Percentiles rank a stretch among this genome's conserved stretches.
These are phyloP conservation scores for Diprion similis DNA, from an alignment of 1,140 invertebrate species.

Conservation along the genomic window DNA sequence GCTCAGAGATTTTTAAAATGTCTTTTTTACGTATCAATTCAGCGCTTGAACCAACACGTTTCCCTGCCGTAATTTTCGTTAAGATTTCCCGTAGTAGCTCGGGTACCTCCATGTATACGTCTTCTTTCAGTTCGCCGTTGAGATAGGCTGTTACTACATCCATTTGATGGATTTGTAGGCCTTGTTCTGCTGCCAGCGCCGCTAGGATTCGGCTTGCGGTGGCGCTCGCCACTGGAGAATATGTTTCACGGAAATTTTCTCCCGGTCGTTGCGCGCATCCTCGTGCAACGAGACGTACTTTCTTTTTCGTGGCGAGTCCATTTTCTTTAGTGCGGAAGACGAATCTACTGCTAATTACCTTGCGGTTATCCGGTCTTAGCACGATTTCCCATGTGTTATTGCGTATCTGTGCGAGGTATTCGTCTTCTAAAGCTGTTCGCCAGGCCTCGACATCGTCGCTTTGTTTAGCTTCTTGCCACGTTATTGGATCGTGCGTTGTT, in stretches of 20 bases:
- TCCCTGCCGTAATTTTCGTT: slow-evolving; percentile 3
- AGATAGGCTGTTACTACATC: not conserved
- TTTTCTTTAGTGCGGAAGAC: slow-evolving; percentile 35
- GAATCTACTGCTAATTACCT: slow-evolving; percentile 34
- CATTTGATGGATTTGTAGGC: slow-evolving; percentile 18
- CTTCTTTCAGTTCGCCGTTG: not conserved
- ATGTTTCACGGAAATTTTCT: slow-evolving; percentile 36
- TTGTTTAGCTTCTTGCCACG: slow-evolving; percentile 20
- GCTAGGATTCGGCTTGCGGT: not conserved
- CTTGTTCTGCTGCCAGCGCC: slow-evolving; percentile 23
- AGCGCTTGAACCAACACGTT: not conserved
- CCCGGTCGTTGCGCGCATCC: slow-evolving; percentile 29
- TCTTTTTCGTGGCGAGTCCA: slow-evolving; percentile 30
- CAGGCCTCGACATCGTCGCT: slow-evolving; percentile 22
- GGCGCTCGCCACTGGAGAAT: slow-evolving; percentile 23
- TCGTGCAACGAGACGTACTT: slow-evolving; percentile 44
- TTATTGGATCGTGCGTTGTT: slow-evolving; percentile 2
- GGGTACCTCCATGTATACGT: not conserved
- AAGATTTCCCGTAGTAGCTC: slow-evolving; percentile 26
- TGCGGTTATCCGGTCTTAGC: slow-evolving; percentile 23
- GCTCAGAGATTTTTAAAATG: not conserved
- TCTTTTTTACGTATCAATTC: slow-evolving; percentile 12
- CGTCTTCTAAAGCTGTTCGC: slow-evolving; percentile 25
- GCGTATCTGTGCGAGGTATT: slow-evolving; percentile 25
- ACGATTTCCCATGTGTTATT: slow-evolving; percentile 35